phyloP scores from a whole-genome alignment of 2,113 vertebrate genomes.

The Malurus alboscapulatus region DNA sequence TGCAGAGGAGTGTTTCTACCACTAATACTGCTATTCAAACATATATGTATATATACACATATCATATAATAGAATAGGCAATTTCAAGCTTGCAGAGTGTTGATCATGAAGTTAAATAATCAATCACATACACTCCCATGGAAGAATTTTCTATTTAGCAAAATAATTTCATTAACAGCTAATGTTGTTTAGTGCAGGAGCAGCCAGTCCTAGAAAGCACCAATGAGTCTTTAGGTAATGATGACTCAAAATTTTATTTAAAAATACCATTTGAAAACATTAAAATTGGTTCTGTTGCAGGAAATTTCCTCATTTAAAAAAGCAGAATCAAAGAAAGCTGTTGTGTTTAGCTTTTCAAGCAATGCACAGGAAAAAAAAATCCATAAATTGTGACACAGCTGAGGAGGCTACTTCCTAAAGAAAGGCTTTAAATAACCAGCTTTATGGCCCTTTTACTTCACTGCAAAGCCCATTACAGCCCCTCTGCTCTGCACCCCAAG shows the following conservation, averaged over 20 bases:
- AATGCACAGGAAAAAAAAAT: rapidly evolving
- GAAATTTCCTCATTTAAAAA: not conserved
- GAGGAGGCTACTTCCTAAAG: not conserved
- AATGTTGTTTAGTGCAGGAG: not conserved
- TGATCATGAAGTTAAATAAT: not conserved
- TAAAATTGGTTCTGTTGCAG: not conserved
- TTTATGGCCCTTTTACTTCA: rapidly evolving
- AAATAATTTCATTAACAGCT: not conserved
- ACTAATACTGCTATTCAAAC: not conserved
- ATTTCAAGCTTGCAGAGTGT: not conserved
- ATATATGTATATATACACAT: rapidly evolving
- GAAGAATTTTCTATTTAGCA: not conserved
- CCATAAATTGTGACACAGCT: not conserved
- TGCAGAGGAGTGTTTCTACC: not conserved
- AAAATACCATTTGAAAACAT: rapidly evolving
- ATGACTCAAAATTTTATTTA: rapidly evolving
- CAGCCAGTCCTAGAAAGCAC: constrained; percentile 10
- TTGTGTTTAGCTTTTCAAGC: not conserved
- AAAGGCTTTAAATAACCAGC: rapidly evolving
- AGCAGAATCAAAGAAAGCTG: not conserved
- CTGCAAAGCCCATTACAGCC: rapidly evolving
- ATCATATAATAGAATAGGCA: rapidly evolving
- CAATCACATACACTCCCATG: rapidly evolving
- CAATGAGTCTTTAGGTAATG: not conserved
- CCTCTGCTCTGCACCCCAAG: rapidly evolving